Base-by-base conservation (phyloP, 2,888 invertebrate genomes). In the Phymatocera aterrima region DNA sequence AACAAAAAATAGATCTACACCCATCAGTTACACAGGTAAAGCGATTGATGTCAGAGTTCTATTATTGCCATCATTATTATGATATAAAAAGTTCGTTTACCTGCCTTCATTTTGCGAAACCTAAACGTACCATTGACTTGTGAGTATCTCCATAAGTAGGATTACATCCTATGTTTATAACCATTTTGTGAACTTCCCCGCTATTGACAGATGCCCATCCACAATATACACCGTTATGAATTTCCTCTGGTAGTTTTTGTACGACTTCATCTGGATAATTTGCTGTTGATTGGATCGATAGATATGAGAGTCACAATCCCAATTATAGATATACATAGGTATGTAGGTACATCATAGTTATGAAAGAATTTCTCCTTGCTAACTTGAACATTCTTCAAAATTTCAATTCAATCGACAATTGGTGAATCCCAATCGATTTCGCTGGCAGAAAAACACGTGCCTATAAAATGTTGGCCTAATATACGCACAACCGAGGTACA, bases 131-230 rank as follows among this genome's bases (percentile, higher is more conserved):
- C 94, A 98, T 95, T 68, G 98, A 97, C 91, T 97, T 98, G 87
- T 96, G 95, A 81, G 94, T 93, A 89, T 99, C 99, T 80, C 97
- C 94, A 89, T 96, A 99, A 89, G 95, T 98, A 0, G 99, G 99
- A 92, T 99, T 99, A 97, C 96, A 98, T 8, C 99, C 99, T 78
- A 99, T 94, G 88, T 98, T 98, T 92, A 98, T 95, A 0, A 98
- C 98, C 97, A 98, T 98, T 92, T 97, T 97, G 87, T 96, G 92
- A 3, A 98, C 94, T 0, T 93, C 92, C 75, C 91, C 90, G 83
- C 96, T 68, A 68, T 68, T 94, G 1, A 99, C 93, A 83, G 93
- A 93, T 0, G 98, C 98, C 95, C 97, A 98, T 4, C 99, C 99
- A 91, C 94, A 99, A 91, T 99, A 99, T 65, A 99, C 96, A 31